Conservation (phyloP, 2,797 vertebrate species). For the Harpagifer antarcticus region DNA sequence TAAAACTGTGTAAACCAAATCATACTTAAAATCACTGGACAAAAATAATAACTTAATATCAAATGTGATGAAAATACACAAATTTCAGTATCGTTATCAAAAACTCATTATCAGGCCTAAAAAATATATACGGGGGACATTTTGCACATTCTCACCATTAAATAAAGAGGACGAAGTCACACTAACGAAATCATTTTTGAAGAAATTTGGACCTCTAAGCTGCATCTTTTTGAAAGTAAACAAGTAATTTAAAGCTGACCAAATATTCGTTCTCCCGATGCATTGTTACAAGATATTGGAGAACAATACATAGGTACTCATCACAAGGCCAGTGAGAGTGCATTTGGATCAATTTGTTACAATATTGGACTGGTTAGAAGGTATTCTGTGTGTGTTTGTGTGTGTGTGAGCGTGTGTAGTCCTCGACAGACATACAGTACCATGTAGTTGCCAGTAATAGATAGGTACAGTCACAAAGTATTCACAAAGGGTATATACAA, state of each 20-base stretch:
- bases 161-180: constrained; percentile 60
- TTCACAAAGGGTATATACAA: constrained; percentile 96
- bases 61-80: constrained; percentile 74
- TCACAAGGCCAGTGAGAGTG: constrained; percentile 69
- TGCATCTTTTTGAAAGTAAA: constrained; percentile 54
- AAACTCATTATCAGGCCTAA: constrained; percentile 46
- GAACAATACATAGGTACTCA: constrained; percentile 66
- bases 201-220: constrained; percentile 67
- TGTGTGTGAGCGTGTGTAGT: constrained; percentile 57
- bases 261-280: constrained; percentile 50
- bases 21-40: constrained; percentile 62
- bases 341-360: constrained; percentile 63
- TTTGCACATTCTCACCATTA: constrained; percentile 69
- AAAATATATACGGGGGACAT: constrained; percentile 50
- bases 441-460: constrained; percentile 73
- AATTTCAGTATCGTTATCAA: constrained; percentile 57
- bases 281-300: constrained; percentile 47
- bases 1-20: constrained; percentile 75
- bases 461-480: constrained; percentile 88
- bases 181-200: constrained; percentile 36
- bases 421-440: constrained; percentile 73
- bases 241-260: constrained; percentile 43
- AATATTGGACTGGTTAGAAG: constrained; percentile 52
- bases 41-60: constrained; percentile 83
- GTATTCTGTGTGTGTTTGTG: constrained; percentile 43